phyloP scores from a whole-genome alignment of 2,113 vertebrate species.

The Chinchilla lanigera region DNA sequence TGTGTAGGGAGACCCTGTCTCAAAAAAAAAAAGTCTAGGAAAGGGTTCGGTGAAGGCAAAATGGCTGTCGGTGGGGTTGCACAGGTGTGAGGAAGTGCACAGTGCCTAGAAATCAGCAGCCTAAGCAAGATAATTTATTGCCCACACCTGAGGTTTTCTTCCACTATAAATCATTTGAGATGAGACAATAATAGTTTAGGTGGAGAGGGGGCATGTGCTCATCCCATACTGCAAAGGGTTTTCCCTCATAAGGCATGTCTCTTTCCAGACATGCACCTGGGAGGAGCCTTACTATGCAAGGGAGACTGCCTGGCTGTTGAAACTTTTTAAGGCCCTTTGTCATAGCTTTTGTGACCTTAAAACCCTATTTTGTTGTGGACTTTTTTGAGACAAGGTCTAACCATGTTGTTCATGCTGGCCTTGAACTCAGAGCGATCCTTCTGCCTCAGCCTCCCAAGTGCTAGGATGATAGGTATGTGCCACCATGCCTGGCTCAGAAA shows the following conservation, averaged over 20 bases:
- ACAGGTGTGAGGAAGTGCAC: background rate
- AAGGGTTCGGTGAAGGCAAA: background rate
- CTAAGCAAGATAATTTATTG: background rate
- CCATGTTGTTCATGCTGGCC: background rate
- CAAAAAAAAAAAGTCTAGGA: background rate
- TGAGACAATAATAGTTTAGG: background rate
- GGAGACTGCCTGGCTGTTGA: background rate
- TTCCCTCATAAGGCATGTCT: background rate
- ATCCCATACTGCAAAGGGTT: background rate
- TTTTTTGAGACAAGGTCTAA: background rate
- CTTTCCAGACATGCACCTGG: background rate
- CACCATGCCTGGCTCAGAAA: background rate
- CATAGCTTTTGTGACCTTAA: background rate
- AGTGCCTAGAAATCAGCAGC: background rate
- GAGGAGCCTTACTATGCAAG: background rate
- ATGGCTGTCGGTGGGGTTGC: background rate
- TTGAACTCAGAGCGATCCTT: background rate
- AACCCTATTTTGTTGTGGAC: background rate
- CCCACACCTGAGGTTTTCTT: background rate
- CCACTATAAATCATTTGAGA: background rate
- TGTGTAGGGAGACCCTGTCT: background rate
- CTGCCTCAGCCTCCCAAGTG: background rate
- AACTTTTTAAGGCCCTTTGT: background rate
- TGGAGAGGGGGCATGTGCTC: background rate
- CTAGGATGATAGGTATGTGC: background rate